phyloP scores from a whole-genome alignment of 2,797 vertebrate genomes.

The Pitangus sulphuratus region DNA sequence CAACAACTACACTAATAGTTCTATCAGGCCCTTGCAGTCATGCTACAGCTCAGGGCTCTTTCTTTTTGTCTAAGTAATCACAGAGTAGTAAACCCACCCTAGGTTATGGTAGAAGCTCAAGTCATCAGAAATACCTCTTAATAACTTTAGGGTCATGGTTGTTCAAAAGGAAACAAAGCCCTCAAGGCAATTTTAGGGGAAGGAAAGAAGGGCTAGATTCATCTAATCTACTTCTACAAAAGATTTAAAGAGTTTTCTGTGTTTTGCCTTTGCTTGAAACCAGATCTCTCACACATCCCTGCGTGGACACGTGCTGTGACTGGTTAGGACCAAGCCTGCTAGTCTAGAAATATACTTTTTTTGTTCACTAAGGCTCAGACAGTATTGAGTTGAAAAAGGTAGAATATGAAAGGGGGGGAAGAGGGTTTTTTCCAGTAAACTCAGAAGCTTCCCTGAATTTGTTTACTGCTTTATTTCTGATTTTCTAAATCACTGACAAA shows the following conservation, averaged over 20 bases:
- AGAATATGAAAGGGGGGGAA: neutral
- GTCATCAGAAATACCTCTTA: neutral
- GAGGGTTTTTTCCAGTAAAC: neutral
- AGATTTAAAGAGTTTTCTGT: neutral
- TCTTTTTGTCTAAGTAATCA: neutral
- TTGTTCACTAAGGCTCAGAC: neutral
- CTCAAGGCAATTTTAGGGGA: neutral
- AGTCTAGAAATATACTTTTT: neutral
- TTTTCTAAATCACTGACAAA: neutral
- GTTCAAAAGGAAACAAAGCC: neutral
- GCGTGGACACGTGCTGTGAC: neutral
- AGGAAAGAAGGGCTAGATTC: neutral
- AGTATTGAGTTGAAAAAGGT: neutral
- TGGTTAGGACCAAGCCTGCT: neutral
- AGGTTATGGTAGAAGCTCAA: neutral
- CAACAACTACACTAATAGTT: conserved; percentile 25
- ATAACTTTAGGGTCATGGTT: neutral
- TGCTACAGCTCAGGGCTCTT: neutral
- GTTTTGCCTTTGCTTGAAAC: conserved; percentile 2
- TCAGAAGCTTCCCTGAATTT: neutral
- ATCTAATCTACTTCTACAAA: neutral
- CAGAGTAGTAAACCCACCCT: neutral
- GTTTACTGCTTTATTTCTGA: conserved; percentile 7
- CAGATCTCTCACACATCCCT: neutral
- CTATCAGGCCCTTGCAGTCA: neutral